phyloP scores from a whole-genome alignment of 2,797 vertebrate genomes.

The Peromyscus attwateri region DNA sequence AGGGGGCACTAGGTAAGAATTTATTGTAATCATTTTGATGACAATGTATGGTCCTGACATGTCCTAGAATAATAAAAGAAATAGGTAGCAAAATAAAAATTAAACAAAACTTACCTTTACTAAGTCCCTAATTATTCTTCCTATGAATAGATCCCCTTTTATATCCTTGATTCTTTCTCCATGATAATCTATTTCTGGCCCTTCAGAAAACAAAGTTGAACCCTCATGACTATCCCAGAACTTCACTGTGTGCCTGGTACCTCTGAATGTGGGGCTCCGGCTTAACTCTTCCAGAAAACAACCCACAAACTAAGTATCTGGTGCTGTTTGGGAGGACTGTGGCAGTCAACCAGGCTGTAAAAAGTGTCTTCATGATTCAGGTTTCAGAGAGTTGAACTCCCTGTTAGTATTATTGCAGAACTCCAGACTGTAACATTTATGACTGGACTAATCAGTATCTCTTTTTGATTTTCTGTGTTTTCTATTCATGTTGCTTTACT shows the following conservation, averaged over 20 bases:
- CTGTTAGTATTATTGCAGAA: not conserved
- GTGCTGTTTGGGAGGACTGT: not conserved
- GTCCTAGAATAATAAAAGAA: not conserved
- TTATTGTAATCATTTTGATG: not conserved
- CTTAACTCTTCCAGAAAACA: not conserved
- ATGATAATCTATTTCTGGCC: not conserved
- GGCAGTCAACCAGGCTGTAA: fast-evolving
- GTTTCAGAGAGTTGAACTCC: not conserved
- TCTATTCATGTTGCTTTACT: not conserved
- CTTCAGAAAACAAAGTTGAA: not conserved
- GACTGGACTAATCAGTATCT: not conserved
- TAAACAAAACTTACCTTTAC: not conserved
- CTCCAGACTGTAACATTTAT: not conserved
- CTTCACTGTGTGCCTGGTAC: not conserved
- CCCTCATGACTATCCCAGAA: not conserved
- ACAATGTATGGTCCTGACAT: not conserved
- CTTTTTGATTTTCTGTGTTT: not conserved
- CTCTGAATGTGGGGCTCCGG: not conserved
- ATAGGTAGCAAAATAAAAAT: not conserved
- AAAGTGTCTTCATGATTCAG: not conserved
- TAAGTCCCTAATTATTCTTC: not conserved
- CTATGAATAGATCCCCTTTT: not conserved
- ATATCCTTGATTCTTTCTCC: not conserved
- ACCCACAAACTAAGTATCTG: not conserved
- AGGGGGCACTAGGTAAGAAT: no score